These are phyloP conservation scores for Muscicapa adusta DNA, from an alignment of 2,113 vertebrate genomes.

Conservation along the genomic window DNA sequence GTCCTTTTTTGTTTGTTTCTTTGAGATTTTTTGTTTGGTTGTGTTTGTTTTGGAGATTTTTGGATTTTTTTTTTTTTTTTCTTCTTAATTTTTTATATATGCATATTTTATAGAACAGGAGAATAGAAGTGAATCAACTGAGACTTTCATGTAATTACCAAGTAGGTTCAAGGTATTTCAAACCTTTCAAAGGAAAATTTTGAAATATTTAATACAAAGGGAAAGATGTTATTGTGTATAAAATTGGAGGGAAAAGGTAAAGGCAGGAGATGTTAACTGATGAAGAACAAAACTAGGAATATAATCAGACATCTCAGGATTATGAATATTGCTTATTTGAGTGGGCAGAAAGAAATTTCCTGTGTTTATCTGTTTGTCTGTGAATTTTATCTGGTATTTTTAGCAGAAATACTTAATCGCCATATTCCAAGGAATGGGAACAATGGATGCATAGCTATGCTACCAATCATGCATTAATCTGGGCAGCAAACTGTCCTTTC, in stretches of 20 bases:
- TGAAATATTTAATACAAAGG: neutral
- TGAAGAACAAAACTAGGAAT: neutral
- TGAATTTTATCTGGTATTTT: neutral
- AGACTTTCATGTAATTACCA: neutral
- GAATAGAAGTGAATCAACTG: neutral
- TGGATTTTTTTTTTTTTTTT: neutral
- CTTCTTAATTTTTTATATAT: accelerated
- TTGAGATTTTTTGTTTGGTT: neutral
- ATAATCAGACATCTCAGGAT: neutral
- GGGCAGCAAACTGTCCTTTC: neutral
- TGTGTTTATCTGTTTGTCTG: neutral
- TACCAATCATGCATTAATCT: neutral
- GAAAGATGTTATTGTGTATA: neutral
- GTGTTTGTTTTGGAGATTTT: neutral
- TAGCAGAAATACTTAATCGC: neutral
- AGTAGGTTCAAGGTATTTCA: neutral
- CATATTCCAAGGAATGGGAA: neutral
- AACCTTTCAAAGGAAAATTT: neutral
- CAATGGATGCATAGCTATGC: neutral
- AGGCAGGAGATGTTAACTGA: neutral
- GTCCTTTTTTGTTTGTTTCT: neutral
- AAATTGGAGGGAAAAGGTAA: neutral
- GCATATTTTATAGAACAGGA: neutral
- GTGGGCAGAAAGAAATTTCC: neutral
- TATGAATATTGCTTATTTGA: neutral